A percentile compares a stretch with the other conserved stretches of the same genome.
These are phyloP conservation scores for Mastomys coucha DNA, from an alignment of 2,113 vertebrate genomes.

Conservation along the genomic window DNA sequence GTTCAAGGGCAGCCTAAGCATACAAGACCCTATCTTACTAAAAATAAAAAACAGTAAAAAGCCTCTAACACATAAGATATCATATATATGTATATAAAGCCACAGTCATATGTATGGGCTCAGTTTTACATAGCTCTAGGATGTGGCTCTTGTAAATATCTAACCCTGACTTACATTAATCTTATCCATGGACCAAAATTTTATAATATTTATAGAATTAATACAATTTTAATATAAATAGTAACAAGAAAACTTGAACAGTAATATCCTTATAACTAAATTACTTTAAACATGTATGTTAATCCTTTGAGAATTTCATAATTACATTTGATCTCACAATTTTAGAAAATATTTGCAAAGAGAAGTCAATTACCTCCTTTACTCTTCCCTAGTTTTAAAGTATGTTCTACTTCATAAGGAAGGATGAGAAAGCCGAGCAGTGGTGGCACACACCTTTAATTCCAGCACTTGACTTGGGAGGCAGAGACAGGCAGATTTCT, in stretches of 20 bases:
- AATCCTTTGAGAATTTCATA: not conserved
- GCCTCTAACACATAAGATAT: not conserved
- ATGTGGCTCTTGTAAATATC: not conserved
- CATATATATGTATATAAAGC: not conserved
- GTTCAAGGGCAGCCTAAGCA: not conserved
- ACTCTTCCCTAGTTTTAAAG: not conserved
- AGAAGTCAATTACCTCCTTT: not conserved
- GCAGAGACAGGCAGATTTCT: no score
- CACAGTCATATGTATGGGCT: not conserved
- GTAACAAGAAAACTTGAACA: not conserved
- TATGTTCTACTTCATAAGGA: not conserved
- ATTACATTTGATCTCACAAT: not conserved
- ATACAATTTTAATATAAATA: not conserved
- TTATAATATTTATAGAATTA: conserved; percentile 13
- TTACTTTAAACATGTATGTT: not conserved
- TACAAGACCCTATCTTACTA: not conserved
- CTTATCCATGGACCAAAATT: not conserved
- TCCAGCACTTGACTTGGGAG: no score
- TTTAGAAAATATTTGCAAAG: conserved; percentile 52
- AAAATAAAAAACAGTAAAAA: not conserved
- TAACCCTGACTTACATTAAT: not conserved
- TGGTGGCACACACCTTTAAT: no score
- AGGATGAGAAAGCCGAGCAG: not conserved
- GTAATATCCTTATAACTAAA: not conserved
- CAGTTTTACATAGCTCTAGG: conserved; percentile 19